A percentile compares a stretch with the other conserved stretches of the same genome.
Evolutionary conservation across 2,797 vertebrate species (phyloP).

Genomic region (Nasua narica): DNA sequence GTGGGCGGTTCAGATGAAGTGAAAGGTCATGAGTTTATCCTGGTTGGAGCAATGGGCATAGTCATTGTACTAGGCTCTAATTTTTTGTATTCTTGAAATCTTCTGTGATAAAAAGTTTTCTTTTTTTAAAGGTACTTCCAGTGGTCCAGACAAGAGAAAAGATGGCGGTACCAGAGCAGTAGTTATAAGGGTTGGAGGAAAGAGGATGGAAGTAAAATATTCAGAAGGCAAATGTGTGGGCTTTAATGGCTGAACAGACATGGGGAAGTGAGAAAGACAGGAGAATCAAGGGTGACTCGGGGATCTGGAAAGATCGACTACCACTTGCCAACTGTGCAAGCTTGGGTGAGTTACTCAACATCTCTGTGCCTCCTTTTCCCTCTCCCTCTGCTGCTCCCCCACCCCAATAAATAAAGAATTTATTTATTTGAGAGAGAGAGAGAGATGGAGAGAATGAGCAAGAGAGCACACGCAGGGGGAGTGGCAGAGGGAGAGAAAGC

Average conservation of each 20-base stretch:
- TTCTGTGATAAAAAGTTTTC: not conserved
- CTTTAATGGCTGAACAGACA: not conserved
- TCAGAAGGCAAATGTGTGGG: not conserved
- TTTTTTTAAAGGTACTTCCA: not conserved
- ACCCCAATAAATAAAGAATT: not conserved
- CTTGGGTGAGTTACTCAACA: not conserved
- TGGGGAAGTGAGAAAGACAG: not conserved
- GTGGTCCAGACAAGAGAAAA: not conserved
- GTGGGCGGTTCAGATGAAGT: not conserved
- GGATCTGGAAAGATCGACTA: not conserved
- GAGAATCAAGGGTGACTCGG: not conserved
- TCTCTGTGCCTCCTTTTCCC: not conserved
- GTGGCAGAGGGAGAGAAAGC: not conserved
- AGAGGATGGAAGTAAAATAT: not conserved
- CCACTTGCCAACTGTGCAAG: not conserved
- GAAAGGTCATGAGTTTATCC: not conserved
- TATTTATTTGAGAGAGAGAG: no score
- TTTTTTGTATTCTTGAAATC: not conserved
- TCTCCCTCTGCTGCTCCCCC: not conserved
- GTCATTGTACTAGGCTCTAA: not conserved
- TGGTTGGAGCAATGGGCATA: not conserved
- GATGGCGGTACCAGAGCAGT: not conserved
- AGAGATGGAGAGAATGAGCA: no score
- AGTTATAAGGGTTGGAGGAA: not conserved
- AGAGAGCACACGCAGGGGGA: not conserved